phyloP scores from a whole-genome alignment of 2,888 invertebrate species.

The Chesias legatella region DNA sequence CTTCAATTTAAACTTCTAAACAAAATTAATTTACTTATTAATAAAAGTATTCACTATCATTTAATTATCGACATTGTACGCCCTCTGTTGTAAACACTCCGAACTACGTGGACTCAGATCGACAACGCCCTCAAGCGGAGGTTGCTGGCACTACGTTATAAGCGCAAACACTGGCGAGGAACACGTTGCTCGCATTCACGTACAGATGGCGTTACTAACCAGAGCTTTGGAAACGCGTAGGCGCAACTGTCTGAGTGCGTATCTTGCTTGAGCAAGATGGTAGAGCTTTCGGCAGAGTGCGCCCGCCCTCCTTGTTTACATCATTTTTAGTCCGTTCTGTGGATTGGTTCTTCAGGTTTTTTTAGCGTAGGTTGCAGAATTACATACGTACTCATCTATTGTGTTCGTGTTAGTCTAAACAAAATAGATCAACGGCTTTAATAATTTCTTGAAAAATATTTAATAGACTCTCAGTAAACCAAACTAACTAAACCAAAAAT shows the following conservation, averaged over 20 bases:
- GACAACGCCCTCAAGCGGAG: constrained; percentile 42
- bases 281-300: constrained; percentile 14
- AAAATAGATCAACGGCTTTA: too few relatives aligned
- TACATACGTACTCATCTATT: too few relatives aligned
- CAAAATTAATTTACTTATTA: not conserved
- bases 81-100: constrained; percentile 38
- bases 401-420: too few relatives aligned
- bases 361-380: not conserved
- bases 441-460: too few relatives aligned
- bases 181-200: constrained; percentile 9
- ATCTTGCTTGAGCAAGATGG: not conserved
- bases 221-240: constrained; percentile 32
- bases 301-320: constrained; percentile 16
- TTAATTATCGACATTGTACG: constrained; percentile 19
- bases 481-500: too few relatives aligned
- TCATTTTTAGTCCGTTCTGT: constrained; percentile 8
- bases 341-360: constrained; percentile 6
- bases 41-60: not conserved
- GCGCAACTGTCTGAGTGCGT: constrained; percentile 18
- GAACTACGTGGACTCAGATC: constrained; percentile 22
- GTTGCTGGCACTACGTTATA: constrained; percentile 25
- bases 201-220: constrained; percentile 54
- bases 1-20: too few relatives aligned
- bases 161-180: not conserved
- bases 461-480: too few relatives aligned